phyloP scores from a whole-genome alignment of 2,797 vertebrate species.

The Chiroxiphia lanceolata region DNA sequence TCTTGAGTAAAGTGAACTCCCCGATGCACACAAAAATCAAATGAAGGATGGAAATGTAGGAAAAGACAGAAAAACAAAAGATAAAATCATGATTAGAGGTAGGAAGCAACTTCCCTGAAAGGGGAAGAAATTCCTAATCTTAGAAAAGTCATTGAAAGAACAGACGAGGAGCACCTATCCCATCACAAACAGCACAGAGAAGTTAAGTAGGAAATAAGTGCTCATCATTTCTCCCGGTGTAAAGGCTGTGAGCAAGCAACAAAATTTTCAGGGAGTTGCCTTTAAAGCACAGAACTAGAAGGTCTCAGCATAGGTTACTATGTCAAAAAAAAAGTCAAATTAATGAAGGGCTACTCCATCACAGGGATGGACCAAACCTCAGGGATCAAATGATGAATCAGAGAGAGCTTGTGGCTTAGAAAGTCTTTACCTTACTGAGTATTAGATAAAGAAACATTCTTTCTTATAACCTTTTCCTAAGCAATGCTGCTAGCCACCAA shows the following conservation, averaged over 20 bases:
- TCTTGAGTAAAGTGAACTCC: neutral
- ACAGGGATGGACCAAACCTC: neutral
- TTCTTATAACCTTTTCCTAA: neutral
- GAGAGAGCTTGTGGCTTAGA: neutral
- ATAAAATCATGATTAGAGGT: neutral
- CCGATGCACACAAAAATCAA: neutral
- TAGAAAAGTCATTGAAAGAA: neutral
- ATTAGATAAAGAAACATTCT: neutral
- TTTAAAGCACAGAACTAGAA: neutral
- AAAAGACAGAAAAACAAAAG: neutral
- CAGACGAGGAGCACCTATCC: neutral
- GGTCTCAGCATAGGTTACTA: neutral
- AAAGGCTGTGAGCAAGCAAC: neutral
- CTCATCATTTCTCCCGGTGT: neutral
- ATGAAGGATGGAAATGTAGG: neutral
- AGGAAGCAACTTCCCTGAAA: neutral
- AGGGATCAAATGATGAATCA: neutral
- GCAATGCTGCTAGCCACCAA: neutral
- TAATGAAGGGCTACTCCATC: neutral
- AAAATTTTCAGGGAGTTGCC: neutral
- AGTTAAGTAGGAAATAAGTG: neutral
- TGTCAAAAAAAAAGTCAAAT: neutral
- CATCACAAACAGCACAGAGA: neutral
- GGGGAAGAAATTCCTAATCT: neutral
- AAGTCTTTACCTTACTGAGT: neutral